Evolutionary conservation across 2,113 vertebrate species (phyloP).

Genomic region (Synchiropus splendidus): DNA sequence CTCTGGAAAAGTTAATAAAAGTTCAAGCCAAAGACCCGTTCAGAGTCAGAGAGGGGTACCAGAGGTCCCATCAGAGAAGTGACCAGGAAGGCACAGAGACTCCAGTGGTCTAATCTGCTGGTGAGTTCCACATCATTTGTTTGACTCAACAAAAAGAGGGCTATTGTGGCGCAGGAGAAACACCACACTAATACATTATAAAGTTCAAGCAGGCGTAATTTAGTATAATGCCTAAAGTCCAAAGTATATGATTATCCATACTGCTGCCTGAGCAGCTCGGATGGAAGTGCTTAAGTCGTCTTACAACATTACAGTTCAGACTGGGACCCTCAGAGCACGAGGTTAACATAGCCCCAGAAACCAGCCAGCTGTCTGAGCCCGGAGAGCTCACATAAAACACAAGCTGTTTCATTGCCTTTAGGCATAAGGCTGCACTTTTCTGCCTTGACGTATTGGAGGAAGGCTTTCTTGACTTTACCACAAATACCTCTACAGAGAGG

Average conservation of each 20-base stretch:
- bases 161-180: slow-evolving; percentile 6
- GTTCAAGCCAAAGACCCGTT: slow-evolving; percentile 49
- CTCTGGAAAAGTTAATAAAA: slow-evolving; percentile 66
- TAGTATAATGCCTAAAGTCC: slow-evolving; percentile 13
- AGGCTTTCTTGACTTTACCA: slow-evolving; percentile 32
- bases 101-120: slow-evolving; percentile 19
- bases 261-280: slow-evolving; percentile 29
- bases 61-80: slow-evolving; percentile 47
- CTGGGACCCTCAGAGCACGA: slow-evolving; percentile 20
- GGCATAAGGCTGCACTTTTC: slow-evolving; percentile 32
- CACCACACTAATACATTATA: slow-evolving; percentile 10
- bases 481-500: slow-evolving; percentile 20
- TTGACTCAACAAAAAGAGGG: slow-evolving; percentile 15
- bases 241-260: slow-evolving; percentile 13
- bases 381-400: slow-evolving; percentile 53
- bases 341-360: slow-evolving; percentile 36
- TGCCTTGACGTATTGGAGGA: slow-evolving; percentile 25
- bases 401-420: slow-evolving; percentile 49
- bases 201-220: slow-evolving; percentile 18
- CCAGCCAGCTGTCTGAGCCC: slow-evolving; percentile 39
- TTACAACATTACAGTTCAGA: slow-evolving; percentile 23
- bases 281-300: slow-evolving; percentile 27
- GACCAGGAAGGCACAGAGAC: slow-evolving; percentile 27
- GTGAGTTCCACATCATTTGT: slow-evolving; percentile 24
- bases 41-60: slow-evolving; percentile 32